Evolutionary conservation across 2,888 invertebrate species (phyloP).

Genomic region (Helleia helle): DNA sequence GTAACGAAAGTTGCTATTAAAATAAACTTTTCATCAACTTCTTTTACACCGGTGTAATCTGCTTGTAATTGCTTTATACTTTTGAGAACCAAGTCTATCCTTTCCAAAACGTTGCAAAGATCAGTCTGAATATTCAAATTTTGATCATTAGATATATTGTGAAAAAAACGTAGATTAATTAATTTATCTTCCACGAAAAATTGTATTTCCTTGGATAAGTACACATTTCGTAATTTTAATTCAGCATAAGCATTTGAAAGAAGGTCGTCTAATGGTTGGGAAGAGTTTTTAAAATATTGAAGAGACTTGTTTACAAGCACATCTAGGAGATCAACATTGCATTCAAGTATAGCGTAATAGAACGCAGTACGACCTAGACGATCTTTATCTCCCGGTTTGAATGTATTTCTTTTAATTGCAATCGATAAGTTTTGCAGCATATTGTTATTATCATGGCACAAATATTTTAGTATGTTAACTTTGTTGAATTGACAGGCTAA

Average conservation of each 20-base stretch:
- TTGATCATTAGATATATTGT: neutral
- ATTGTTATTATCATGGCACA: neutral
- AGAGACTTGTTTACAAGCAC: neutral
- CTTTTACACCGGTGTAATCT: neutral
- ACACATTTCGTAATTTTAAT: neutral
- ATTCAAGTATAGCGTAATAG: neutral
- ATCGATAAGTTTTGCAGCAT: neutral
- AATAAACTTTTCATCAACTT: constrained; percentile 2
- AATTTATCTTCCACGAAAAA: neutral
- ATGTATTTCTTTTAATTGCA: neutral
- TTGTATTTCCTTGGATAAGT: neutral
- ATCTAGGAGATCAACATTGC: neutral
- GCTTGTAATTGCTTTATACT: neutral
- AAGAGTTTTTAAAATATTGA: neutral
- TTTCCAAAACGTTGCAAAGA: neutral
- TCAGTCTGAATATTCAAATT: neutral
- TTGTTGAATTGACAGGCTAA: neutral
- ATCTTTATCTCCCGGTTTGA: neutral
- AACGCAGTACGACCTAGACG: neutral
- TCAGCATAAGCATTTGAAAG: neutral
- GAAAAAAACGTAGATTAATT: neutral
- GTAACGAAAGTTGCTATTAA: neutral
- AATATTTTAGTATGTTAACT: neutral
- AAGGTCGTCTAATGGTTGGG: neutral
- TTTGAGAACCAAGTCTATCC: neutral